Base-by-base conservation (phyloP, 2,797 vertebrate genomes). In the Falco concolor region DNA sequence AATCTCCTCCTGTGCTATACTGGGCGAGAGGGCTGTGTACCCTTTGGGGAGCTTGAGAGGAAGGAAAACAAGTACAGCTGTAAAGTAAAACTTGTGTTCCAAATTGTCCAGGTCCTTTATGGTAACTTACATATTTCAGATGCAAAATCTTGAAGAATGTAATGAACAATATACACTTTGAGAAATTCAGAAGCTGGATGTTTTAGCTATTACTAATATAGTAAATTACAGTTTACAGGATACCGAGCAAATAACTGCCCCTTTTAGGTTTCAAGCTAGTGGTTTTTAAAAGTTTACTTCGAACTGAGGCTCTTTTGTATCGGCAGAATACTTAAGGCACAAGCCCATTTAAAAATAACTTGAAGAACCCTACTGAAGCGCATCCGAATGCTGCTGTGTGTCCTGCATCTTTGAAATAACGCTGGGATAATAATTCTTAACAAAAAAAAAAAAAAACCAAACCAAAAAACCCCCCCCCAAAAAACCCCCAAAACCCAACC, bases 191-290 rank as follows among this genome's bases (percentile, higher is more conserved):
- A 88, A 93, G 79, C 67, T 90, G 89, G n/a, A 91, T 56, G 40
- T 60, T 95, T 96, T 53, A 90, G 80, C 57, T 89, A 60, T 87
- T 95, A 67, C 80, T 93, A 96, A 95, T 80, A 93, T 72, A 95
- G 95, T 79, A 95, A 94, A 95, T 96, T 94, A 84, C 77, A 94
- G 77, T 90, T 91, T 89, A 70, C 6, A 2, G 75, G 87, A 78
- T 91, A 85, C 42, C 49, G 78, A 88, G 74, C 74, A 95, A 95
- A 90, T 93, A 93, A 92, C 67, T 85, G 78, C 68, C 74, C 38
- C 54, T 94, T 92, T 78, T 84, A 90, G 91, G 75, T 95, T 96
- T 83, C 77, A 89, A 70, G 74, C 77, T 59, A 53, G 91, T 74
- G 94, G 91, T 95, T 96, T 96, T 79, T 28, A 69, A 38, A 86